A percentile compares a stretch with the other conserved stretches of the same genome.
Evolutionary conservation across 2,113 vertebrate species (phyloP).

Genomic region (Melanotaenia duboulayi): DNA sequence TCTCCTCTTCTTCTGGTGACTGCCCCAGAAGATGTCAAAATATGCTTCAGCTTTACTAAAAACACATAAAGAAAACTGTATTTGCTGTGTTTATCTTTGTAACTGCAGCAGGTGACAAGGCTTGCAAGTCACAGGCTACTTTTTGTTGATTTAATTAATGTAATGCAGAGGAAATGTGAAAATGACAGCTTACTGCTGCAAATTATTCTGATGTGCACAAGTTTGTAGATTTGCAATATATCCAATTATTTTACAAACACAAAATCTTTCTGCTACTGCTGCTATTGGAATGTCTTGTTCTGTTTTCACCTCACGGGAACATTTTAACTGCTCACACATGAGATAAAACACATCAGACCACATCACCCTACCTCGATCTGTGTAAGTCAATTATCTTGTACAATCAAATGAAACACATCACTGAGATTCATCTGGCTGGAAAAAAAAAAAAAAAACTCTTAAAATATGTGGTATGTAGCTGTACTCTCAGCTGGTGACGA

Average conservation of each 20-base stretch:
- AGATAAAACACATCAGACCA: background rate
- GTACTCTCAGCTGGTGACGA: constrained; percentile 51
- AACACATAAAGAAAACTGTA: background rate
- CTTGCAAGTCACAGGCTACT: background rate
- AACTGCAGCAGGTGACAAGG: background rate
- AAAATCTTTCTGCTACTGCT: background rate
- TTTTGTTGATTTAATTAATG: constrained; percentile 13
- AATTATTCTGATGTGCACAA: background rate
- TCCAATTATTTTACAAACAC: constrained; percentile 30
- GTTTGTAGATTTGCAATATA: background rate
- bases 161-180: background rate
- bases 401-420: constrained; percentile 42
- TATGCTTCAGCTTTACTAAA: background rate
- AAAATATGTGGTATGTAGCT: constrained; percentile 55
- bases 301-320: background rate
- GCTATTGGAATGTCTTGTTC: background rate
- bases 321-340: background rate
- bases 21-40: constrained; percentile 12
- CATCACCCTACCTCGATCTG: background rate
- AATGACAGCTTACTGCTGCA: background rate
- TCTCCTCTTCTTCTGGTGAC: constrained; percentile 19
- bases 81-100: background rate
- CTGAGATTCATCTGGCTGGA: constrained; percentile 8
- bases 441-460: constrained; percentile 44
- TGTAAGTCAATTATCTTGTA: constrained; percentile 43